phyloP scores from a whole-genome alignment of 2,797 vertebrate species.

The Eremophila alpestris region DNA sequence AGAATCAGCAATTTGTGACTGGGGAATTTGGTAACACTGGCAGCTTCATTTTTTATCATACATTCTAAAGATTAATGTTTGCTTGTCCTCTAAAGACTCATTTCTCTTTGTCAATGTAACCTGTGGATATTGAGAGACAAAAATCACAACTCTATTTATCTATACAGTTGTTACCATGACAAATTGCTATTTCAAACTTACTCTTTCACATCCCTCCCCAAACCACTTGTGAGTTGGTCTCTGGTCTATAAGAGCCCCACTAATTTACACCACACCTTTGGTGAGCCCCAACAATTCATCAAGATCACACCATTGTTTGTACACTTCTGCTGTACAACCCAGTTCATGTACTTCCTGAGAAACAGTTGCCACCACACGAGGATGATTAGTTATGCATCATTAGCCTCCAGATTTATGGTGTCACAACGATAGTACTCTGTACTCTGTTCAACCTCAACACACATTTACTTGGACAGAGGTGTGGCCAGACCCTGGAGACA shows the following conservation, averaged over 20 bases:
- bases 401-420: neutral
- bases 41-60: neutral
- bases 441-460: neutral
- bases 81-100: neutral
- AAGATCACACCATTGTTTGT: neutral
- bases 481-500: neutral
- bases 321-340: neutral
- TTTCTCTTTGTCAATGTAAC: neutral
- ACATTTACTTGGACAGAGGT: neutral
- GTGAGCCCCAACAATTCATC: neutral
- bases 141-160: neutral
- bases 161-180: neutral
- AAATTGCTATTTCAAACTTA: neutral
- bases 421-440: neutral
- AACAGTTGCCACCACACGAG: neutral
- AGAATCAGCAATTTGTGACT: neutral
- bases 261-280: neutral
- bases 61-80: neutral
- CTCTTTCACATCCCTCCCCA: neutral
- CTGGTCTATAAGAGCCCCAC: neutral
- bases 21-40: neutral
- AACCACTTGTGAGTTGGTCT: neutral
- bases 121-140: neutral
- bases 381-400: neutral
- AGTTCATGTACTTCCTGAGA: neutral